Evolutionary conservation across 92 coral and sea anemone genomes (phyloP), one percentile per base, ranked within the genome.

Genomic region (Micromussa lordhowensis): DNA sequence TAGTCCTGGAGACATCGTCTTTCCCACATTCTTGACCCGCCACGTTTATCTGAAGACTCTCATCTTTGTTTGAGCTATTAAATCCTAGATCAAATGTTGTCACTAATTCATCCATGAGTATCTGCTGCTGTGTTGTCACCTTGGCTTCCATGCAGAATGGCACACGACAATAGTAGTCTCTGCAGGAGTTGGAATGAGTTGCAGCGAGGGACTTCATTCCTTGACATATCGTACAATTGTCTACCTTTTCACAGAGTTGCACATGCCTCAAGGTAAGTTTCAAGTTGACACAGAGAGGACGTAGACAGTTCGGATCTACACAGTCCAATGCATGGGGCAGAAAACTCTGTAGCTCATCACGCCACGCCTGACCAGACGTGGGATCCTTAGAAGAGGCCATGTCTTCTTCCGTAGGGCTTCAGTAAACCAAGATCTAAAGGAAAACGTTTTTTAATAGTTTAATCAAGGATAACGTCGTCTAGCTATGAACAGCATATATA

Each of bases 121-220:
- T 78, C 83, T 77, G 82, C 28, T 77, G 83, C 53, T 86, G 83
- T 4, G 82, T 32, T 3, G 83, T 61, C 30, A 86, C 89, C 83
- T 86, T 86, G 77, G 89, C 83, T 29, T 86, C 83, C 83, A 76
- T 26, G 49, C 89, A 86, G 66, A 86, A 86, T 64, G 89, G 89
- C 31, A 86, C 83, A 13, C 75, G 82, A 17, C 89, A 86, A 14
- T 77, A 86, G 34, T 18, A 86, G 26, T 86, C 83, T 24, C 89
- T 61, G 29, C 89, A 86, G 51, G 89, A 86, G 40, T 76, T 64
- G 76, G 89, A 77, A 61, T 86, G 89, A 21, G 48, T 77, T 34
- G 54, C 64, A 5, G 89, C 89, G 48, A 86, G 75, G 31, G 82
- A 66, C 64, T 76, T 77, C 77, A 86, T 86, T 22, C 77, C 54